These are phyloP conservation scores for Callosobruchus maculatus DNA, from an alignment of 2,888 invertebrate genomes.

Conservation along the genomic window DNA sequence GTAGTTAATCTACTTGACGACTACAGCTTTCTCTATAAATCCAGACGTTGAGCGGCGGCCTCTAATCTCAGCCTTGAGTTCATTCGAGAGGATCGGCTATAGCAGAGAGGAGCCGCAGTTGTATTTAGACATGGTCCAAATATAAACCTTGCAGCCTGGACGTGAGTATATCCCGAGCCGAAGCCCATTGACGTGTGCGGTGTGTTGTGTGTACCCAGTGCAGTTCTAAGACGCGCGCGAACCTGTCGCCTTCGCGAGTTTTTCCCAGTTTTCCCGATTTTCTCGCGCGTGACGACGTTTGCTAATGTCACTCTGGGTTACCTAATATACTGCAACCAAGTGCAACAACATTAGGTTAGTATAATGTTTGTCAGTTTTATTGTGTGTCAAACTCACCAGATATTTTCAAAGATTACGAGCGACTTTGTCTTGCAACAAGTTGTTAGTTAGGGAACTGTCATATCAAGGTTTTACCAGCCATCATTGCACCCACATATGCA, in stretches of 20 bases:
- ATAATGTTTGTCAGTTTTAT: neutral
- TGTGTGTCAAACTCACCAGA: neutral
- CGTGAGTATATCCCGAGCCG: neutral
- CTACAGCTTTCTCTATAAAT: neutral
- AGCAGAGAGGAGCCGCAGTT: slow-evolving; percentile 21
- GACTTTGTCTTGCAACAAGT: no score
- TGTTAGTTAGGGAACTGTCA: no score
- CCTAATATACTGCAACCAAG: no score
- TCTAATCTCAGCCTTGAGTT: neutral
- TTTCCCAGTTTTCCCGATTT: neutral
- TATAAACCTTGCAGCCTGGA: slow-evolving; percentile 23
- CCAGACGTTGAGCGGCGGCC: neutral
- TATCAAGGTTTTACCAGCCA: no score
- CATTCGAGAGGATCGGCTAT: neutral
- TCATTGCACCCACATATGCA: no score
- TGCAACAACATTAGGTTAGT: neutral
- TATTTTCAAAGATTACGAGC: no score
- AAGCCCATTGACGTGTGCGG: neutral
- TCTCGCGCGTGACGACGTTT: neutral
- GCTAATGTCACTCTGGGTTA: neutral
- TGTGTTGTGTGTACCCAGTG: neutral
- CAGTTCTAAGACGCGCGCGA: neutral
- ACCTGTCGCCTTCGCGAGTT: neutral
- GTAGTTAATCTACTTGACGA: neutral
- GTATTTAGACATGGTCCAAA: slow-evolving; percentile 43